Evolutionary conservation across 1,140 invertebrate genomes (phyloP).

Genomic region (Oreohelix idahoensis): DNA sequence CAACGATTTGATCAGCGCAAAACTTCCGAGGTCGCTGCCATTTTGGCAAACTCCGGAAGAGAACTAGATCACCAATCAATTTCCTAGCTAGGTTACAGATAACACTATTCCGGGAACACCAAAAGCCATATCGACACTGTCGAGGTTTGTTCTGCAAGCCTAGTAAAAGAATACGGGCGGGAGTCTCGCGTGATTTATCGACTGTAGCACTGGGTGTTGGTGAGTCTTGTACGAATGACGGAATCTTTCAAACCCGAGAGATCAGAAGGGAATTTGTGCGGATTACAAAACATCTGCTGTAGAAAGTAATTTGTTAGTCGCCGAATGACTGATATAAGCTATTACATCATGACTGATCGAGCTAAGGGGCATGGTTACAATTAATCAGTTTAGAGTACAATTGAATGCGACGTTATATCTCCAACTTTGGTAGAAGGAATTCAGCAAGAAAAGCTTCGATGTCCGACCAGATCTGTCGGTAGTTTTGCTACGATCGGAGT

Average conservation of each 20-base stretch:
- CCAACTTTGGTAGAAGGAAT: no score
- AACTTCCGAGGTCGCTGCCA: not conserved
- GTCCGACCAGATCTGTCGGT: no score
- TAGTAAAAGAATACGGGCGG: not conserved
- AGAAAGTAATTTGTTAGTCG: no score
- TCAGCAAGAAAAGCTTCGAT: no score
- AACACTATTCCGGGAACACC: not conserved
- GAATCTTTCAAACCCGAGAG: not conserved
- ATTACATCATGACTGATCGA: no score
- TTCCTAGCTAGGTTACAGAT: not conserved
- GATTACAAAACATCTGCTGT: no score
- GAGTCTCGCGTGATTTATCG: not conserved
- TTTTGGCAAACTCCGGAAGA: not conserved
- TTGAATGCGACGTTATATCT: no score
- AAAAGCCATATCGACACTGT: not conserved
- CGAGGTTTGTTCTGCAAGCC: not conserved
- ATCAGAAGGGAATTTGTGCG: not conserved
- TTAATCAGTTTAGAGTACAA: no score
- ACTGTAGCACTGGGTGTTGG: not conserved
- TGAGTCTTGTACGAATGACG: not conserved
- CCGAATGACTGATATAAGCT: no score
- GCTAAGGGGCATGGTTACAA: no score
- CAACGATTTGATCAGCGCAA: not conserved
- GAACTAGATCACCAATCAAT: not conserved
- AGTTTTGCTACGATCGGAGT: no score